Evolutionary conservation across 1,140 invertebrate species (phyloP), one percentile per base, ranked within the genome.

Genomic region (Tribolium madens): DNA sequence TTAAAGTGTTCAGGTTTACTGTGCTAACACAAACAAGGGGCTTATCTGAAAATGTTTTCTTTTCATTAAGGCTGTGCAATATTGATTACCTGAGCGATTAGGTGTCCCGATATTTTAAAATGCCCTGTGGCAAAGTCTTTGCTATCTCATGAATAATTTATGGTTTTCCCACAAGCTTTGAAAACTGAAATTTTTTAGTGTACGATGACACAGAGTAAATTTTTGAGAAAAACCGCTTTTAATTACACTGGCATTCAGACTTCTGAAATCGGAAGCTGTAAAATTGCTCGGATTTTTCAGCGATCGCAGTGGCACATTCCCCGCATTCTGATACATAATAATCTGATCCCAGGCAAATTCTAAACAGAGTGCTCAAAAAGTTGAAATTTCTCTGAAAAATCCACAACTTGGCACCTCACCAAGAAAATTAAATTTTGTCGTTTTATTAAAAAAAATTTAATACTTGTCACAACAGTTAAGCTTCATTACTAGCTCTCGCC

Each of bases 41-140:
- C 26, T 64, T 64, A 64, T 64, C 57, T 72, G 70, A 31, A 71
- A 71, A 72, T 72, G 70, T 72, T 72, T 72, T 72, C 70, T 72
- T 72, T 72, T 72, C 70, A 72, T 72, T 72, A 72, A 50, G 42
- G 50, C 52, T 72, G 70, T 72, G 70, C 46, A 72, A 52, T 72
- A 72, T 72, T 72, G 70, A 72, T 72, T 31, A 48, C 68, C 68
- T 50, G 46, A 50, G 18, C 70, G 42, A 72, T 72, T 72, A 71
- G 69, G 15, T 71, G 17, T 71, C 42, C 13, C n/a, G 69, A 71
- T 50, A 50, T 21, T 71, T 71, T 71, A 50, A 71, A 71, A 48
- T 36, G 33, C 21, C 21, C 18, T 64, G 36, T 64, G 21, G 10
- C 57, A 64, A 64, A 36, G 57, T 64, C 26, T 72, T 26, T 12